Evolutionary conservation across 2,888 invertebrate species (phyloP).

Genomic region (Zygothrica quintamaculata): DNA sequence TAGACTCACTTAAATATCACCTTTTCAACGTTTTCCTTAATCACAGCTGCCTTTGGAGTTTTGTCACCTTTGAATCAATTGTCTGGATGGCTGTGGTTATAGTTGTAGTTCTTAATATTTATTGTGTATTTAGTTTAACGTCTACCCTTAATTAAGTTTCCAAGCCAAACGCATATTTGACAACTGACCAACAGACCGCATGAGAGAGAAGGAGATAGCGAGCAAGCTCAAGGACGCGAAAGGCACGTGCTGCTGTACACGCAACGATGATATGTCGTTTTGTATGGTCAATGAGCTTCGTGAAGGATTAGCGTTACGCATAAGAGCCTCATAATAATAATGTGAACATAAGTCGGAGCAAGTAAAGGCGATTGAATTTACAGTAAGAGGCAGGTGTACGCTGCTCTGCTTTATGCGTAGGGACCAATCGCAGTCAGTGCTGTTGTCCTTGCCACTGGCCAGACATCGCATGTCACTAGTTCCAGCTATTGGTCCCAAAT

Average conservation of each 20-base stretch:
- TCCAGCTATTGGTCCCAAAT: slow-evolving; percentile 57
- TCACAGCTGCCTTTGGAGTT: slow-evolving; percentile 45
- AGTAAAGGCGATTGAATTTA: slow-evolving; percentile 5
- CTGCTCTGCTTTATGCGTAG: slow-evolving; percentile 32
- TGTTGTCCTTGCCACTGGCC: slow-evolving; percentile 48
- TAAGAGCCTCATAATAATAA: slow-evolving; percentile 52
- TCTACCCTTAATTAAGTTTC: slow-evolving; percentile 73
- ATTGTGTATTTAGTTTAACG: slow-evolving; percentile 53
- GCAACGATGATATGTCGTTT: not conserved
- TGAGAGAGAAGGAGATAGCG: not conserved
- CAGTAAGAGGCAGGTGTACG: slow-evolving; percentile 11
- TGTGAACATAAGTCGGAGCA: slow-evolving; percentile 28
- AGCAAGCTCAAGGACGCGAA: slow-evolving; percentile 54
- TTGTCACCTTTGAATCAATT: no score
- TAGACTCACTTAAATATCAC: slow-evolving; percentile 21
- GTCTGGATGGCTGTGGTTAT: slow-evolving; percentile 8
- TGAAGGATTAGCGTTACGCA: slow-evolving; percentile 52
- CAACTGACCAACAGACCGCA: slow-evolving; percentile 50
- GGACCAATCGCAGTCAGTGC: slow-evolving; percentile 50
- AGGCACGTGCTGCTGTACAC: slow-evolving; percentile 48
- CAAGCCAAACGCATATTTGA: slow-evolving; percentile 72
- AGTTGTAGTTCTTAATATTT: slow-evolving; percentile 35
- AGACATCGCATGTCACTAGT: slow-evolving; percentile 58
- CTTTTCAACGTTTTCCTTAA: slow-evolving; percentile 53
- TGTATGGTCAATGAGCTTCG: slow-evolving; percentile 38